Evolutionary conservation across 2,113 vertebrate genomes (phyloP), one percentile per base, ranked within the genome.

Genomic region (Phyllostomus discolor): DNA sequence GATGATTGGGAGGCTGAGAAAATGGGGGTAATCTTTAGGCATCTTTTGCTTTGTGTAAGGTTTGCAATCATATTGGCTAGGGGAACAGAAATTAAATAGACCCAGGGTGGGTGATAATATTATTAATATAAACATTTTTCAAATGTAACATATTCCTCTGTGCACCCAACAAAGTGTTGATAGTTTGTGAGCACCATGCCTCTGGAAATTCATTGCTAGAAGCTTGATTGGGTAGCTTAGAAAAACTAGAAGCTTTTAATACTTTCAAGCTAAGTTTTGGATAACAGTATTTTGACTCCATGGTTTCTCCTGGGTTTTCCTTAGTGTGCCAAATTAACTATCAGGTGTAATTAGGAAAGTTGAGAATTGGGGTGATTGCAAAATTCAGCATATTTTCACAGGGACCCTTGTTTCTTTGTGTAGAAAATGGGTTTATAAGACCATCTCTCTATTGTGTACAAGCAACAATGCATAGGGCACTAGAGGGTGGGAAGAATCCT

Each of bases 251-350:
- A 57, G 67, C 93, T 97, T 97, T 96, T 88, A 96, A 94, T 57
- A 96, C 93, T 97, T 90, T 95, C 54, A 93, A 48, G 7, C 92
- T 96, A 93, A 96, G 52, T 64, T 48, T 95, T 48, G 79, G 69
- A 26, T 91, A 82, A 95, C 31, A 86, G 95, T 96, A 89, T 62
- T 98, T 97, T 95, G 89, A 94, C 31, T 95, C 80, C 59, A 20
- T 91, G 31, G 20, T 81, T 95, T 89, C 95, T 98, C 93, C 86
- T 73, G 95, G 96, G 85, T n/a, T 94, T 96, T 98, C 35, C 70
- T 41, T 90, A 70, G 15, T 96, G n/a, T 95, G 96, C 75, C 88
- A 92, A 73, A 93, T 83, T 97, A 97, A 97, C 97, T 98, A 97
- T 12, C 67, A 38, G 38, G 41, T 96, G 43, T 96, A 92, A 98